Conservation (phyloP, 1,140 invertebrate species). For the Aphidius ervi region DNA sequence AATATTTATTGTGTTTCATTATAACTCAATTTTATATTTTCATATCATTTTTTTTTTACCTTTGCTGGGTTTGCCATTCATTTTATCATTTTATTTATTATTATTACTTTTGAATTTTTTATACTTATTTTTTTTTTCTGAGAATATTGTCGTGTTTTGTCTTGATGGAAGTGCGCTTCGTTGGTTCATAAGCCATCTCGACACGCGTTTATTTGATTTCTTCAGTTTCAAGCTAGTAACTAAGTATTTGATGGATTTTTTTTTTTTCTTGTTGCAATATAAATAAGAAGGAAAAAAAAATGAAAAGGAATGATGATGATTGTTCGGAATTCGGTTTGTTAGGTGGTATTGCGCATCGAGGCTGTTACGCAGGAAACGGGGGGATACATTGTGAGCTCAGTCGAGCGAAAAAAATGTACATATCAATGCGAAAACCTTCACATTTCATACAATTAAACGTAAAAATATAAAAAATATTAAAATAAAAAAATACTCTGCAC, state of each 20-base stretch:
- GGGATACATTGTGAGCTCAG: conserved; percentile 38
- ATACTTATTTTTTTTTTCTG: conserved; percentile 1
- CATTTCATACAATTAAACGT: too few relatives aligned
- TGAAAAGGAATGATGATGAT: conserved; percentile 26
- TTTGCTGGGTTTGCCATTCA: too few relatives aligned
- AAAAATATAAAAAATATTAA: conserved; percentile 7
- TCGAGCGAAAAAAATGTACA: conserved; percentile 28
- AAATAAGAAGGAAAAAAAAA: conserved; percentile 27
- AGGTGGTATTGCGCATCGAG: conserved; percentile 51
- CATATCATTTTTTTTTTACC: too few relatives aligned
- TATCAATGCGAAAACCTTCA: too few relatives aligned
- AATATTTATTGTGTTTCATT: too few relatives aligned
- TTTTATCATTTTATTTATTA: too few relatives aligned
- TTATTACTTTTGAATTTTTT: background rate
- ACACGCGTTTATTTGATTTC: background rate
- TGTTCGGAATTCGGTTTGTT: conserved; percentile 46
- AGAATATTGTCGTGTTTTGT: conserved; percentile 7
- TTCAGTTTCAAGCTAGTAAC: conserved; percentile 1
- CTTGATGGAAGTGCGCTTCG: conserved; percentile 30
- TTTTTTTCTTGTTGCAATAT: conserved; percentile 4
- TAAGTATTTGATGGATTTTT: background rate
- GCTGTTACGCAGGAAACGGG: conserved; percentile 49
- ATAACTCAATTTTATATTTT: too few relatives aligned
- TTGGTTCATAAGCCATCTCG: conserved; percentile 13
- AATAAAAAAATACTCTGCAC: conserved; percentile 2